Base-by-base conservation (phyloP, 2,888 invertebrate species). In the Drosophila paucipuncta region DNA sequence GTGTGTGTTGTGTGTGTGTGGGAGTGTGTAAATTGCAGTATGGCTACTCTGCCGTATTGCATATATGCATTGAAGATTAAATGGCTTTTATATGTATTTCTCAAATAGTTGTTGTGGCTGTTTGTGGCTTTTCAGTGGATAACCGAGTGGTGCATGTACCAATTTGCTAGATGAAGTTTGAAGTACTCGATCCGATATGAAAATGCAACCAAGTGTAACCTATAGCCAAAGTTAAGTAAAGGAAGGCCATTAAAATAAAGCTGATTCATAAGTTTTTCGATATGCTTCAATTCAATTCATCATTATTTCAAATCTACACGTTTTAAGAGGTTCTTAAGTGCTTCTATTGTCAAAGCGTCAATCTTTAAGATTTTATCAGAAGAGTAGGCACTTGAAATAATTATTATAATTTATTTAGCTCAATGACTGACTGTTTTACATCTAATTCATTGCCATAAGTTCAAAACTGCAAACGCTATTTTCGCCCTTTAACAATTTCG, bases 21-120 rank as follows among this genome's bases (percentile, higher is more conserved):
- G 11, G 47, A 54, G 55, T 58, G 58, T 57, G 50, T 52, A 57
- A 55, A 33, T 66, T 50, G 62, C 58, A 43, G 31, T 73, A 66
- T 54, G 59, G 60, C 62, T 68, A 52, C 39, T 39, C 50, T 53
- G 49, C 43, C 68, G 68, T 80, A 11, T 11, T 33, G 33, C 33
- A 33, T 35, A 13, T 35, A 55, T 84, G 72, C 84, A 67, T 54
- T 82, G 67, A 39, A 79, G 85, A 85, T 85, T 87, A 87, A 89
- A 89, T 89, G 85, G 80, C 71, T 89, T 89, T 87, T 82, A 82
- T 89, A 88, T 82, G 80, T 84, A 89, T 86, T 81, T 75, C 78
- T 68, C 78, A 82, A 80, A 85, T 80, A 73, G 70, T 77, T 50
- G 50, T 49, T 31, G 47, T 59, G 28, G 53, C 50, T 37, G 47